Base-by-base conservation (phyloP, 2,888 invertebrate species). In the Papilio protenor region DNA sequence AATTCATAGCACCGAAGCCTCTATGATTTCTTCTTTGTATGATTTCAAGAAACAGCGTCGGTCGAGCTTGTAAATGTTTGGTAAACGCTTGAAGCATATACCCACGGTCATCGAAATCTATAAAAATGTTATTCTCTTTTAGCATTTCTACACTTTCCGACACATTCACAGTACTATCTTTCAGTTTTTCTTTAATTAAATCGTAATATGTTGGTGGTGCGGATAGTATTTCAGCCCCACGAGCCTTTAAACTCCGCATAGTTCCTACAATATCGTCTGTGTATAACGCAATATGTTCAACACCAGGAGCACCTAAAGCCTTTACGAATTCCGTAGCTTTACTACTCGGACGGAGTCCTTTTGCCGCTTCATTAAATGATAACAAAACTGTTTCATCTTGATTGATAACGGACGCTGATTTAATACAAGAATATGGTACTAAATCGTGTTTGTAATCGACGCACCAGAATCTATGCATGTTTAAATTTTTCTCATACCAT, bases 1-100 rank as follows among this genome's bases (percentile, higher is more conserved):
- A 99, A 90, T 99, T 99, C 84, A 99, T 99, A 81, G 99, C 99
- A 76, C 99, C 99, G 90, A 99, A 99, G 78, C 99, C 99, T 89
- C 96, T 96, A 88, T 99, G 98, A 92, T 99, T 99, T 85, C 96
- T 96, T 82, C 99, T 96, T 90, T 99, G 99, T 85, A 99, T 98
- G 33, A 99, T 97, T 94, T 99, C 99, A 76, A 99, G 95, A 91
- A 99, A 99, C 12, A 99, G 90, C 0, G 99, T 99, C 0, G 99
- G 99, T 81, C 99, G 95, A 82, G 98, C 98, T 91, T 99, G 99
- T 95, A 99, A 96, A 82, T 98, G 98, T 91, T 98, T 98, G 0
- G 98, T 98, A 87, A 99, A 99, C 66, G 98, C 98, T 93, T 99
- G 99, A 81, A 99, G 95, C 87, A 99, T 96, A 90, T 99, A 99